Evolutionary conservation across 2,888 invertebrate genomes (phyloP).

Genomic region (Eudasyphora cyanicolor): DNA sequence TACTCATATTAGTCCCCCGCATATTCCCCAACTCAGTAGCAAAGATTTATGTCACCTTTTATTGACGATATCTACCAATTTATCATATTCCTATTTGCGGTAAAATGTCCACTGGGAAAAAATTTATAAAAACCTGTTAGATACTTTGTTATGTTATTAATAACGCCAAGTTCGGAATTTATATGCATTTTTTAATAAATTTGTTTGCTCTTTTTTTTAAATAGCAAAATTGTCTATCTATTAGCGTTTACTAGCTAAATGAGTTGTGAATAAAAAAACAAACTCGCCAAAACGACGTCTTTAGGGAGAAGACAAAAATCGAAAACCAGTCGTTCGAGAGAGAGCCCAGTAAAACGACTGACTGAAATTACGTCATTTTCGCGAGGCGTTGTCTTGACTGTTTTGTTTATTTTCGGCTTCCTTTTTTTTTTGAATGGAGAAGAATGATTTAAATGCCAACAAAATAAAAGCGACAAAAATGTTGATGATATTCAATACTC

Average conservation of each 20-base stretch:
- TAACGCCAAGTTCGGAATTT: conserved; percentile 2
- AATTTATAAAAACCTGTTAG: conserved; percentile 39
- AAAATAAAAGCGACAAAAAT: conserved; percentile 18
- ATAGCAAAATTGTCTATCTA: neutral
- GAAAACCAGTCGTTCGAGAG: conserved; percentile 15
- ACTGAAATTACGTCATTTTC: conserved; percentile 55
- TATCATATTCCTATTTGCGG: neutral
- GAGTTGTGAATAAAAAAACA: conserved; percentile 30
- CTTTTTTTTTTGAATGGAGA: neutral
- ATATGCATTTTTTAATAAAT: neutral
- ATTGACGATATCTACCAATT: neutral
- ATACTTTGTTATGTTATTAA: conserved; percentile 41
- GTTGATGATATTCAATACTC: neutral
- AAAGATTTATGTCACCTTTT: neutral
- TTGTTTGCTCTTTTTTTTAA: neutral
- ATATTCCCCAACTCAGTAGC: neutral
- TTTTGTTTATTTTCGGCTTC: conserved; percentile 22
- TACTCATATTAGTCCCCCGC: no score
- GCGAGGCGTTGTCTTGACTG: conserved; percentile 51
- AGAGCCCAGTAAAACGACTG: conserved; percentile 4
- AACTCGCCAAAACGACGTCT: neutral
- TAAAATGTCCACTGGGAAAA: neutral
- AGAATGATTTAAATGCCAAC: conserved; percentile 32
- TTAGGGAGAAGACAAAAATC: neutral
- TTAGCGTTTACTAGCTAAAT: conserved; percentile 15